A percentile compares a stretch with the other conserved stretches of the same genome.
phyloP scores from a whole-genome alignment of 2,888 invertebrate genomes.

The Oscheius sp. region DNA sequence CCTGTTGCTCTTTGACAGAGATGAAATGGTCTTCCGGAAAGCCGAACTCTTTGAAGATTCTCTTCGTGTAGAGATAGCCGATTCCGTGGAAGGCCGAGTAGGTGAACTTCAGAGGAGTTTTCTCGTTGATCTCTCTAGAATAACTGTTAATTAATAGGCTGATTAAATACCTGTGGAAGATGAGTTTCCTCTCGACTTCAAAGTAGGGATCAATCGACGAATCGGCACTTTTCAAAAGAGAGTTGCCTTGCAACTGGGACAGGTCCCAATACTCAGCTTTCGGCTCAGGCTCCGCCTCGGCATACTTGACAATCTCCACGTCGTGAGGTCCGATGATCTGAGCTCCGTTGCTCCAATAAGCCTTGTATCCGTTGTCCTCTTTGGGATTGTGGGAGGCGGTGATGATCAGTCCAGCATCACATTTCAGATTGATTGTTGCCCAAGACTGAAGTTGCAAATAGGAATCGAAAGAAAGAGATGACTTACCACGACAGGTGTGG shows the following conservation, averaged over 20 bases:
- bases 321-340: constrained; percentile 94
- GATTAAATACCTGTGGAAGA: constrained; percentile 49
- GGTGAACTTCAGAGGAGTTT: constrained; percentile 80
- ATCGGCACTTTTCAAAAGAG: constrained; percentile 77
- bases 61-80: constrained; percentile 83
- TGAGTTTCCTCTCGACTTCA: constrained; percentile 72
- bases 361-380: constrained; percentile 96
- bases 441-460: constrained; percentile 79
- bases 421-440: constrained; percentile 82
- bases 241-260: constrained; percentile 77
- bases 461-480: background rate
- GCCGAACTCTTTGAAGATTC: constrained; percentile 83
- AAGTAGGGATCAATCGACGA: constrained; percentile 81
- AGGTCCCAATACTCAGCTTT: constrained; percentile 84
- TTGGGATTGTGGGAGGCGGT: constrained; percentile 96
- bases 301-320: constrained; percentile 84
- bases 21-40: constrained; percentile 76
- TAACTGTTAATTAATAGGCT: background rate
- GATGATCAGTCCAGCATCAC: constrained; percentile 87
- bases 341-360: constrained; percentile 91
- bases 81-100: constrained; percentile 99
- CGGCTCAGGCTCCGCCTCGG: constrained; percentile 84
- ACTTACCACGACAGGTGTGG: constrained; percentile 87
- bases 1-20: constrained; percentile 78
- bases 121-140: constrained; percentile 66